These are phyloP conservation scores for Centruroides vittatus DNA, from an alignment of 1,140 invertebrate species.

Conservation along the genomic window DNA sequence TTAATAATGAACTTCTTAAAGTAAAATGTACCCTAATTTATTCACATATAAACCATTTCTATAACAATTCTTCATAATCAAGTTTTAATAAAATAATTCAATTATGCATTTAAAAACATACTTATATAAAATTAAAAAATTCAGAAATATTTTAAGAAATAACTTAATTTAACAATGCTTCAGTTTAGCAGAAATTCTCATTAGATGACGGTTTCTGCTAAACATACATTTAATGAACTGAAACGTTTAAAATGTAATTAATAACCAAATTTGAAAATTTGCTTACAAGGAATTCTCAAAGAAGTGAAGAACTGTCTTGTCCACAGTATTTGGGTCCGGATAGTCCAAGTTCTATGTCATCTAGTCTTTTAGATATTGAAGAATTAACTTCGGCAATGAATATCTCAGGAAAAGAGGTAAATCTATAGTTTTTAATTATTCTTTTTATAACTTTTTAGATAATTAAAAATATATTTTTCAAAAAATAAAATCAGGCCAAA, in stretches of 20 bases:
- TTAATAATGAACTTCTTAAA: too few species aligned
- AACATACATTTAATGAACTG: background rate
- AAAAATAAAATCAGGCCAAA: too few species aligned
- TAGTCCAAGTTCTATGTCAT: conserved; percentile 23
- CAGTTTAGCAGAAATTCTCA: background rate
- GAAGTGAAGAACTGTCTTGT: conserved; percentile 11
- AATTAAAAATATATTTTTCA: too few species aligned
- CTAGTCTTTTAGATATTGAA: conserved; percentile 26
- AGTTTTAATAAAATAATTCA: too few species aligned
- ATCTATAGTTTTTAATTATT: background rate
- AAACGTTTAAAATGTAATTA: background rate
- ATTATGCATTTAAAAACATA: too few species aligned
- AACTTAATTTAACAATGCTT: conserved; percentile 18
- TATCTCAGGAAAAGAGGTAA: conserved; percentile 17
- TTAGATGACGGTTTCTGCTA: too few species aligned
- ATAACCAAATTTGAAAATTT: background rate
- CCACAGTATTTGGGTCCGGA: conserved; percentile 14
- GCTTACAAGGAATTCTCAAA: conserved; percentile 8
- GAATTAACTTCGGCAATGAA: conserved; percentile 19
- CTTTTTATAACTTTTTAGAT: too few species aligned
- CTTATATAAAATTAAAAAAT: too few species aligned
- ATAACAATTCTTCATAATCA: too few species aligned
- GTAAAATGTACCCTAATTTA: too few species aligned
- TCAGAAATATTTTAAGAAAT: too few species aligned
- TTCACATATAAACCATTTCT: too few species aligned